Base-by-base conservation (phyloP, 2,113 vertebrate genomes). In the Etheostoma cragini region DNA sequence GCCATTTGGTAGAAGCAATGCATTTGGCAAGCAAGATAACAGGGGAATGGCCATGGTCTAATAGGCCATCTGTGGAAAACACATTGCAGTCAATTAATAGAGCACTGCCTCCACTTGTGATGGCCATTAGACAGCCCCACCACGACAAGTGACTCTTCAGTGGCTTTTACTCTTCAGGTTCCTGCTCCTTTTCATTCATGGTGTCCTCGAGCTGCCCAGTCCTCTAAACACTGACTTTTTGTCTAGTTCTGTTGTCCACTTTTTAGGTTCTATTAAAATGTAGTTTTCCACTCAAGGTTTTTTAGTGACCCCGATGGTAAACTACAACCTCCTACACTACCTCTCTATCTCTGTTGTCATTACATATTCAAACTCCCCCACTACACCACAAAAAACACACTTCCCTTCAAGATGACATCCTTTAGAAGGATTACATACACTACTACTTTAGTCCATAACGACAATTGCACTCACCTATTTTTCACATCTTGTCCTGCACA, bases 21-120 rank as follows among this genome's bases (percentile, higher is more conserved):
- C 77, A 82, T 83, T 87, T 84, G 89, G 82, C 50, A 22, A 87
- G 76, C 80, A 68, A 87, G 84, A 81, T 77, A 90, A 80, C 86
- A 90, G 88, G 87, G 92, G 88, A 94, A 91, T 87, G 84, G 88
- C 89, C 84, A 74, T 72, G 84, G 86, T 66, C 89, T 94, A 93
- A 94, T 94, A 89, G 92, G 84, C 89, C 94, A 93, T 91, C 93
- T 94, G 93, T 91, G 89, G 87, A 89, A 90, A 92, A 89, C 78
- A 89, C 88, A 84, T 81, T 72, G 89, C 79, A 84, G 88, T 93
- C 93, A 95, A 95, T 94, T 94, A 93, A 88, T 90, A 91, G 87
- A 92, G 90, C 83, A 88, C 91, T 90, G 86, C 86, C 90, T 91
- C 64, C 84, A 73, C 79, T 81, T 86, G 84, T 76, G 72, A 91